Base-by-base conservation (phyloP, 2,888 invertebrate species). In the Allacma fusca region DNA sequence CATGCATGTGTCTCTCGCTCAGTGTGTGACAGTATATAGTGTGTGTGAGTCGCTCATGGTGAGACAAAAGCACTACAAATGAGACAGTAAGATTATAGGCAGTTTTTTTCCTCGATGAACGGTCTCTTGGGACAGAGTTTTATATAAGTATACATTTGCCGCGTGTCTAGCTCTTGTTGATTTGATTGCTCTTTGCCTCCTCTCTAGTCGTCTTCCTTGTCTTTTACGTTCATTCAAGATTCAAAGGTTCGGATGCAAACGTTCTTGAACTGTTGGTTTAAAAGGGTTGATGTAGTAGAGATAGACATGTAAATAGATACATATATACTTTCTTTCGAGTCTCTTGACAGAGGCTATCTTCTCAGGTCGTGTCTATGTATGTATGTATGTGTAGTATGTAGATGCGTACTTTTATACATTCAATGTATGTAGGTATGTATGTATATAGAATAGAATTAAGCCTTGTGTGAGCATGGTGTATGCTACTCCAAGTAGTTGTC, bases 131-230 rank as follows among this genome's bases (percentile, higher is more conserved):
- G 71, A 71, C 71, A 29, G 50, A 13, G 57, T 71, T n/a, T 50
- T 50, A 62, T 57, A 5, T 21, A 21, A 43, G 23, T 44, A n/a
- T n/a, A n/a, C n/a, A 16, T 21, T 69, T 70, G 34, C 16, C 68
- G 21, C 40, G 50, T 12, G 28, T 59, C 7, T 21, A 43, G 44
- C 21, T 72, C 34, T 72, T 59, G 72, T 72, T 59, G 59, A 72
- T 72, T 72, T 72, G 72, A 72, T 72, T 72, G 72, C 72, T 72
- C 59, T n/a, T 23, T 50, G 50, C 16, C 50, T 50, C 50, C n/a
- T 50, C 50, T 40, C 40, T 50, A 9, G 16, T 50, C 50, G 7
- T 50, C n/a, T 50, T 50, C 19, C 50, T 50, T 44, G 29, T 57
- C 70, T 57, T 34, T 29, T 50, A 50, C 5, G 23, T 72, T 72